Conservation (phyloP, 2,888 invertebrate species). For the Cryptus viduatorius region DNA sequence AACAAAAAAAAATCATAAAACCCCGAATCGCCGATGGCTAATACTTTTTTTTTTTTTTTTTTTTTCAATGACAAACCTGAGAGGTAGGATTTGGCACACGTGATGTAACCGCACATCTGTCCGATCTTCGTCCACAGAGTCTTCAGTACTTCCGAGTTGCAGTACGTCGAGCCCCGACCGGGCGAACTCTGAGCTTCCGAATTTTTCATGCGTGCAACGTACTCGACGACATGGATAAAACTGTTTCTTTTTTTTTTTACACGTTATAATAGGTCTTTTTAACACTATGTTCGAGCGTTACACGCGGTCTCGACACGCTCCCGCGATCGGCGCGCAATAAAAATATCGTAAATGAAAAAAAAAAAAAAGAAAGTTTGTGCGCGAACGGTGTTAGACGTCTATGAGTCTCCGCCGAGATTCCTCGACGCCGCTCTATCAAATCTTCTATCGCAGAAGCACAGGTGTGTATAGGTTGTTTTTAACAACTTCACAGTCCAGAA, state of each 20-base stretch:
- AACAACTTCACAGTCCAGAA: slow-evolving; percentile 31
- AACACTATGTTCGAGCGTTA: not conserved
- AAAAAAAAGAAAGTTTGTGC: slow-evolving; percentile 58
- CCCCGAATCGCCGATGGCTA: not conserved
- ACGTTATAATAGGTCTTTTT: not conserved
- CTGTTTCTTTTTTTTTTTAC: not conserved
- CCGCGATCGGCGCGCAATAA: slow-evolving; percentile 48
- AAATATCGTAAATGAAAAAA: slow-evolving; percentile 45
- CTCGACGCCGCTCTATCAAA: slow-evolving; percentile 48
- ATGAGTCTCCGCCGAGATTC: slow-evolving; percentile 30
- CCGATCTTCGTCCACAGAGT: slow-evolving; percentile 82
- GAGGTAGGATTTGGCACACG: slow-evolving; percentile 81
- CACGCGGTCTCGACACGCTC: slow-evolving; percentile 57
- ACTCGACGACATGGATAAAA: not conserved
- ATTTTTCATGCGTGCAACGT: slow-evolving; percentile 62
- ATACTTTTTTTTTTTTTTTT: slow-evolving; percentile 9
- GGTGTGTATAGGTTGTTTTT: slow-evolving; percentile 27
- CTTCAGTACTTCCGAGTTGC: slow-evolving; percentile 79
- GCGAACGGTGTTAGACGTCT: slow-evolving; percentile 58
- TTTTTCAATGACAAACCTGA: slow-evolving; percentile 76
- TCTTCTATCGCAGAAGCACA: slow-evolving; percentile 44
- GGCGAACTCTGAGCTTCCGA: slow-evolving; percentile 51
- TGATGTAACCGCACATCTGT: slow-evolving; percentile 82
- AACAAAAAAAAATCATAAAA: slow-evolving; percentile 21
- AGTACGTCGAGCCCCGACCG: slow-evolving; percentile 74